Evolutionary conservation across 2,113 vertebrate species (phyloP), one percentile per base, ranked within the genome.

Genomic region (Lanius collurio): DNA sequence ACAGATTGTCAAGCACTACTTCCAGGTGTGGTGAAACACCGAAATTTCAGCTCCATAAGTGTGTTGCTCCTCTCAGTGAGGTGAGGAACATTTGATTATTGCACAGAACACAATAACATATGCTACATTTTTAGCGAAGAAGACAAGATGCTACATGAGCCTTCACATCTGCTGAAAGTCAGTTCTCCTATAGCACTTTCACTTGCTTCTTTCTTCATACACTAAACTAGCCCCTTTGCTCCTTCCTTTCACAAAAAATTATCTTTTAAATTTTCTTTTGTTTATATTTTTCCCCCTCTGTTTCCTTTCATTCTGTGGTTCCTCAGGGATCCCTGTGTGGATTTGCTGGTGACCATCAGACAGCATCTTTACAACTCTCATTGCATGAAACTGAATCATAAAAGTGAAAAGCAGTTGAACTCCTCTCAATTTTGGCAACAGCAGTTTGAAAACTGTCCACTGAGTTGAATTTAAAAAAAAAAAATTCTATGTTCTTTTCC

Each of bases 391-490:
- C 67, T 28, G 52, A 90, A 79, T 12, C 27, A 22, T 27, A 0
- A 10, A 67, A 86, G 35, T 11, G 50, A 94, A 88, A 80, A 90
- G 31, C 41, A 53, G 55, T 2, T 33, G 15, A 87, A 92, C 64
- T 95, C 46, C 31, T 86, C 41, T 83, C 71, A 80, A 21, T 59
- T 94, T 95, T 93, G 76, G 55, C 88, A 88, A 74, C 14, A 59
- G 28, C 23, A 57, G 9, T 80, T 91, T 86, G 57, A 64, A 76
- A 80, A 28, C 28, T 64, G 37, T 46, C 53, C 2, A 11, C 27
- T 62, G 79, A 88, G 49, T 55, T 53, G 23, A 68, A 65, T 44
- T 85, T 57, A 13, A 11, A 3, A 28, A 63, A 41, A 41, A 41
- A 65, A 67, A 10, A 10, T 39, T 27, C 13, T 23, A 6, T 85